Evolutionary conservation across 53 echinoderm and acorn worm genomes (phyloP), one percentile per base, ranked within the genome.

Genomic region (Astropecten irregularis): DNA sequence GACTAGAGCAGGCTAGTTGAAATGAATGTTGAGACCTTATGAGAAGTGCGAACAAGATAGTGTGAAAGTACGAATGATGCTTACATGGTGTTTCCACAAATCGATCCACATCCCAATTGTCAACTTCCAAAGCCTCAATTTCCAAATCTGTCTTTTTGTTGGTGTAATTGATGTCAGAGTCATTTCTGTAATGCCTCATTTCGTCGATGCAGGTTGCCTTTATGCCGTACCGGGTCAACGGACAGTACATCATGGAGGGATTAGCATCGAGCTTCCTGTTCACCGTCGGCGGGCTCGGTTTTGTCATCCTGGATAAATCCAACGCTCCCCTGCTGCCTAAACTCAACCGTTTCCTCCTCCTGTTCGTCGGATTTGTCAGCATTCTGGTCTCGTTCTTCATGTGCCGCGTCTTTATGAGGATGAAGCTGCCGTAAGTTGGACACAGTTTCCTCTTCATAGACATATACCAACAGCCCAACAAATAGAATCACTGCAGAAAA

Each of bases 161-260:
- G n/a, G n/a, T n/a, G n/a, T n/a, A n/a, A n/a, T n/a, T n/a, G n/a
- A n/a, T n/a, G n/a, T n/a, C n/a, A n/a, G n/a, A n/a, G n/a, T n/a
- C n/a, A n/a, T n/a, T n/a, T n/a, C n/a, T n/a, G n/a, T n/a, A n/a
- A n/a, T n/a, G n/a, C n/a, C n/a, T n/a, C n/a, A n/a, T n/a, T n/a
- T n/a, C n/a, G n/a, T n/a, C n/a, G n/a, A n/a, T 35, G 0, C 63
- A 97, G 97, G 97, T 97, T 84, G 97, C 97, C 27, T 97, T 97
- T 69, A 94, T 97, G 97, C 97, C 97, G 15, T 97, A 97, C 88
- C 77, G 97, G 82, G 97, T 97, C 30, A 97, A 97, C 66, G 97
- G 97, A 6, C 97, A 97, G 58, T 97, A 97, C 90, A 97, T 97
- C 83, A 97, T 97, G 97, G 97, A 97, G 62, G 97, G 97, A 0